Evolutionary conservation across 2,797 vertebrate genomes (phyloP), one percentile per base, ranked within the genome.

Genomic region (Phoxinus dragarum): DNA sequence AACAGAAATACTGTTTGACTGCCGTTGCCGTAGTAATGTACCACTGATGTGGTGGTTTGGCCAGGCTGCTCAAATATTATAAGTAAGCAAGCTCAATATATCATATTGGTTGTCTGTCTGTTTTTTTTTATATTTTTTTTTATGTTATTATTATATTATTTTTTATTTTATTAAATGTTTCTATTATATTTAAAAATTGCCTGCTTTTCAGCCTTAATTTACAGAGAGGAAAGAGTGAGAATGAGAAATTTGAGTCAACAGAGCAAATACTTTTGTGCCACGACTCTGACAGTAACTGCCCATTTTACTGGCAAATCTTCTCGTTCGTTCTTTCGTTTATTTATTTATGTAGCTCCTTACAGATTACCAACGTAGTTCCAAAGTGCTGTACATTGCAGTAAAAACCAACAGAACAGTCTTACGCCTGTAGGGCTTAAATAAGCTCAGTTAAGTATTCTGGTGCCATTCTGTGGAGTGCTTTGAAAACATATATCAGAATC

Each of bases 21-120:
- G 40, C 36, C 10, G 59, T 88, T 84, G 64, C 86, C 69, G 80
- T 91, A 75, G 87, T 59, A 38, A 82, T 78, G 1, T 36, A 81
- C 49, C 84, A 52, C 72, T 23, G 27, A 68, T 86, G 47, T 56
- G 36, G 36, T 79, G 40, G 74, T 76, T 67, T 79, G 36, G 44
- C 73, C 68, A 64, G 16, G 27, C 47, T 44, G 47, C n/a, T 27
- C 36, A 9, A 17, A 61, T 42, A 4, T 59, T 40, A 5, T 40
- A 76, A 19, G 31, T 11, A 54, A 56, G 49, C 11, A 54, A 56
- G 49, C 11, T 3, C 34, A 38, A 16, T 40, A 77, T 59, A 8
- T n/a, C 12, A 56, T 8, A 76, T n/a, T 8, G 34, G 19, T 23
- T 75, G 17, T 47, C 23, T 3, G 56, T n/a, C 23, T 59, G n/a